Base-by-base conservation (phyloP, 2,797 vertebrate genomes). In the Dendrocincla tyrannina region DNA sequence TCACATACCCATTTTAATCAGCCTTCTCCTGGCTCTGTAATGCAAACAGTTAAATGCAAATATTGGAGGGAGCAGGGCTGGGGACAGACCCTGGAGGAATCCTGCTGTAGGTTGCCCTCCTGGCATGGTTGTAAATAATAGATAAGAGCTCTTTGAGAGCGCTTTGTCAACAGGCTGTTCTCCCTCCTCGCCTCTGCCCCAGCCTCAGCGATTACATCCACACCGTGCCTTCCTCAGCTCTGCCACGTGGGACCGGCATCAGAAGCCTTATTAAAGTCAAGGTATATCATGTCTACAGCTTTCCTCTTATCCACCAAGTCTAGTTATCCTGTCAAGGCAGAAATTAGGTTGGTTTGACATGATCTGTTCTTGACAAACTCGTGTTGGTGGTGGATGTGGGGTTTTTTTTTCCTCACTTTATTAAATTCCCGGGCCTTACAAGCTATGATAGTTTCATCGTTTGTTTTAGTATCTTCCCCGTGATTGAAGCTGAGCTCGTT, bases 281-380 rank as follows among this genome's bases (percentile, higher is more conserved):
- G 90, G 85, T 95, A 46, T 90, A 95, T 96, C 94, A 62, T 84
- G 95, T 96, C 96, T 95, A 93, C 96, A 93, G 94, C 88, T 75
- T 84, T 35, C 80, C 79, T 94, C 91, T 95, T 89, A 88, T 91
- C 95, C 93, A 89, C 94, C 91, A 68, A 39, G 85, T 39, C 95
- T 88, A 84, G 94, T 96, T 97, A 97, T 88, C 91, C 96, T 97
- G 96, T 96, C 95, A 97, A 66, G 79, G 93, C 3, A 15, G 94
- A 95, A 96, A 97, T 97, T 78, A 95, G 93, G 95, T 95, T 97
- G 96, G 95, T 95, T 95, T 96, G 96, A 97, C 96, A 96, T 91
- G 96, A 96, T 89, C 95, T 91, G 64, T 84, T 95, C 88, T 95
- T 96, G 96, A 95, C 95, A 96, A 95, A 96, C 94, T 95, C 79